Evolutionary conservation across 2,888 invertebrate genomes (phyloP).

Genomic region (Dilophus febrilis): DNA sequence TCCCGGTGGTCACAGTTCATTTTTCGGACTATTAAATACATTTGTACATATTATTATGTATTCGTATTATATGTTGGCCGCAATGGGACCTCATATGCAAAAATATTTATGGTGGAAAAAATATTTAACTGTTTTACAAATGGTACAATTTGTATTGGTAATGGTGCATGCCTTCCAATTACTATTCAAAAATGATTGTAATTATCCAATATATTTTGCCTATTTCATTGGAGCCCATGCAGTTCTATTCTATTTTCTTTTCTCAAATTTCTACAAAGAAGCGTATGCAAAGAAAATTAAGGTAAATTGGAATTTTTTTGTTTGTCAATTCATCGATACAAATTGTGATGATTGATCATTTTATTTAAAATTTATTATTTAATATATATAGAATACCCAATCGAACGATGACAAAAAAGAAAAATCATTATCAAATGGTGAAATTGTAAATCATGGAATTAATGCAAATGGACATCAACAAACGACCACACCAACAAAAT

Average conservation of each 20-base stretch:
- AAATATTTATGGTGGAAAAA: conserved; percentile 93
- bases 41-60: conserved; percentile 95
- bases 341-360: no score
- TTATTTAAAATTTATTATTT: no score
- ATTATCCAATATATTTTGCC: conserved; percentile 74
- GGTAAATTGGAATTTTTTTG: no score
- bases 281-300: conserved; percentile 39
- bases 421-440: no score
- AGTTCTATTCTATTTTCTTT: conserved; percentile 81
- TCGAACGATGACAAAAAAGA: no score
- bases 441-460: no score
- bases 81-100: conserved; percentile 72
- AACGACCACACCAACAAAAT: no score
- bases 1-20: conserved; percentile 81
- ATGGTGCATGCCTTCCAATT: conserved; percentile 82
- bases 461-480: no score
- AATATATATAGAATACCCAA: no score
- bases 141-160: conserved; percentile 80
- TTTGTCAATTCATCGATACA: no score
- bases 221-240: conserved; percentile 89
- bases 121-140: conserved; percentile 79
- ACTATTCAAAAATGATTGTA: conserved; percentile 64
- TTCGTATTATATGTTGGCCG: conserved; percentile 76
- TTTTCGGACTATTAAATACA: conserved; percentile 85
- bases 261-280: conserved; percentile 79